Evolutionary conservation across 2,888 invertebrate species (phyloP).

Genomic region (Hypomecis punctinalis): DNA sequence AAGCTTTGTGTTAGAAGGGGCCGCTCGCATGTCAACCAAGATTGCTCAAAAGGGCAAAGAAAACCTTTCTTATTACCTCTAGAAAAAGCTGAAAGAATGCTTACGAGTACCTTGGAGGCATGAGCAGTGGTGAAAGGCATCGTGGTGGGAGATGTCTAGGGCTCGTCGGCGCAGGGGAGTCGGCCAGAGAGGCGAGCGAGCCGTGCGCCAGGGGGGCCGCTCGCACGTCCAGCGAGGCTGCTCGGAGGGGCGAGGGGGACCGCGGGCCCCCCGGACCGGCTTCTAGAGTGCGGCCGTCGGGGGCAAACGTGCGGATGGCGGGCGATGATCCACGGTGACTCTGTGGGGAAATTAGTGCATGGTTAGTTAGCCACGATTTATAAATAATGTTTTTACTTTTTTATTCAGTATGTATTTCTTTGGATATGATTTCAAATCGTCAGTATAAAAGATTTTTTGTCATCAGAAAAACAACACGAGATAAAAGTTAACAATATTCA

Average conservation of each 20-base stretch:
- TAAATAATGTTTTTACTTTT: no score
- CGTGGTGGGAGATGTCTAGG: slow-evolving; percentile 80
- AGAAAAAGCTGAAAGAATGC: no score
- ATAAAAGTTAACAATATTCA: no score
- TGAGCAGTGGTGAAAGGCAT: slow-evolving; percentile 91
- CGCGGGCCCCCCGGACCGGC: slow-evolving; percentile 86
- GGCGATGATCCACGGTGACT: slow-evolving; percentile 93
- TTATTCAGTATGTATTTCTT: no score
- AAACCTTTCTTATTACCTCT: no score
- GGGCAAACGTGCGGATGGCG: slow-evolving; percentile 93
- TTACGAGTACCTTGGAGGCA: slow-evolving; percentile 83
- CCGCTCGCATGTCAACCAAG: no score
- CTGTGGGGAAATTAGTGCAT: slow-evolving; percentile 57
- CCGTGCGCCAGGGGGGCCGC: slow-evolving; percentile 90
- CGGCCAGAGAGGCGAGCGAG: slow-evolving; percentile 88
- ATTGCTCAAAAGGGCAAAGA: no score
- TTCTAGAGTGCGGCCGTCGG: slow-evolving; percentile 89
- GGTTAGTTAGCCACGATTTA: background rate
- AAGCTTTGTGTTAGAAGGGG: no score
- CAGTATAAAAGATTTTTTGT: no score
- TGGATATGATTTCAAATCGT: no score
- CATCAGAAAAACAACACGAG: no score
- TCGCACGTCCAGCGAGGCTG: slow-evolving; percentile 91
- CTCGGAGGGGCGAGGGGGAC: slow-evolving; percentile 92
- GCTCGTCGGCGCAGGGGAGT: slow-evolving; percentile 77